Base-by-base conservation (phyloP, 2,888 invertebrate species). In the Oasisia sp. region DNA sequence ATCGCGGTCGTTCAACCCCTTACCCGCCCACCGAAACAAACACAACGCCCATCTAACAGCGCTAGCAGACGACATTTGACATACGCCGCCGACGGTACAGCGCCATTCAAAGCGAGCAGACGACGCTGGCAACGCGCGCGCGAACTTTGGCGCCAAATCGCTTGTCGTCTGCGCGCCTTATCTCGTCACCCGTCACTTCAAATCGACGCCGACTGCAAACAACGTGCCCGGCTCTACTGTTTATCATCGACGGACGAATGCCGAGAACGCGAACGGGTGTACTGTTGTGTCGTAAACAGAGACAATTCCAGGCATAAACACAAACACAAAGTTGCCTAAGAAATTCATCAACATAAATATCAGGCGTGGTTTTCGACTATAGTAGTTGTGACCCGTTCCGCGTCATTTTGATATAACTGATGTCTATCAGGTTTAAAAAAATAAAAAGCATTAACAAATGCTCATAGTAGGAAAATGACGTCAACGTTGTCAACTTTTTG, bases 111-210 rank as follows among this genome's bases (percentile, higher is more conserved):
- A 74, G 27, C 74, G 74, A 74, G 74, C 74, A 74, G 74, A 74
- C 74, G n/a, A 74, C 74, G 74, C 14, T 74, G 5, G 74, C 74
- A 19, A 19, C 27, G 27, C 74, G 74, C 74, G 74, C 74, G 74
- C 74, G 74, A 74, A 19, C 27, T 74, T 74, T 74, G 74, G 74
- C 74, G 74, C 74, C 74, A 74, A 74, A 74, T 74, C 74, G 74
- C 74, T 74, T 74, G 74, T 74, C 74, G 74, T 74, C 74, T 74
- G 74, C 74, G 74, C 74, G 74, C 74, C 74, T 74, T 74, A 74
- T 74, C 74, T 74, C 19, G 74, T 74, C 74, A 74, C 74, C 14
- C 58, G 58, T 58, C 58, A 58, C 58, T 58, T 74, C 74, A 74
- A 74, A 74, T 74, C 74, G 14, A 74, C 74, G 74, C 74, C 74